Evolutionary conservation across 1,140 invertebrate genomes (phyloP).

Genomic region (Pogonus chalceus): DNA sequence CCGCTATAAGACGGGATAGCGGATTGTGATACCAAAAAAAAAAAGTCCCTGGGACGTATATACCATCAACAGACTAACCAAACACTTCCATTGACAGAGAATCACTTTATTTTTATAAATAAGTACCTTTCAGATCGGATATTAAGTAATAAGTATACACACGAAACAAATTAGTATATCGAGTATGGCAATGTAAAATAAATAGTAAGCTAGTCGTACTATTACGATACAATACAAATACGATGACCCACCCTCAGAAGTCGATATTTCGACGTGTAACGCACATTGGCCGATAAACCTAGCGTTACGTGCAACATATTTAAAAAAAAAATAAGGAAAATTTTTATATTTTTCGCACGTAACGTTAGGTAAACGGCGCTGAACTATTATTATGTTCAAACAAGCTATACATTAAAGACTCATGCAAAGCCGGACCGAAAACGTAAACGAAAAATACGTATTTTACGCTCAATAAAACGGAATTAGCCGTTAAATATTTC

Average conservation of each 20-base stretch:
- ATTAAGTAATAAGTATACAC: slow-evolving; percentile 14
- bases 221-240: no score
- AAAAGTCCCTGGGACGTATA: not conserved
- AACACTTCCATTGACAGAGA: slow-evolving; percentile 25
- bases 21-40: not conserved
- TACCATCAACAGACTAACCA: slow-evolving; percentile 27
- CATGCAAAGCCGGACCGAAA: no score
- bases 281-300: not conserved
- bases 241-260: not conserved
- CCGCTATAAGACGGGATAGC: not conserved
- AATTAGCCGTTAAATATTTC: no score
- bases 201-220: slow-evolving; percentile 3
- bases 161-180: slow-evolving; percentile 5
- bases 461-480: no score
- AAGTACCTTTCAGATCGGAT: slow-evolving; percentile 24
- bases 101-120: slow-evolving; percentile 27
- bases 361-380: no score
- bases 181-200: not conserved
- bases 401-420: no score
- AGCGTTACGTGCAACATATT: not conserved
- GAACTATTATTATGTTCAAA: no score
- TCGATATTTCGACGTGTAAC: not conserved
- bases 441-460: no score
- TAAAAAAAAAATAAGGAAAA: not conserved
- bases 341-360: no score